Evolutionary conservation across 2,888 invertebrate species (phyloP), one percentile per base, ranked within the genome.

Genomic region (Erebia epiphron): DNA sequence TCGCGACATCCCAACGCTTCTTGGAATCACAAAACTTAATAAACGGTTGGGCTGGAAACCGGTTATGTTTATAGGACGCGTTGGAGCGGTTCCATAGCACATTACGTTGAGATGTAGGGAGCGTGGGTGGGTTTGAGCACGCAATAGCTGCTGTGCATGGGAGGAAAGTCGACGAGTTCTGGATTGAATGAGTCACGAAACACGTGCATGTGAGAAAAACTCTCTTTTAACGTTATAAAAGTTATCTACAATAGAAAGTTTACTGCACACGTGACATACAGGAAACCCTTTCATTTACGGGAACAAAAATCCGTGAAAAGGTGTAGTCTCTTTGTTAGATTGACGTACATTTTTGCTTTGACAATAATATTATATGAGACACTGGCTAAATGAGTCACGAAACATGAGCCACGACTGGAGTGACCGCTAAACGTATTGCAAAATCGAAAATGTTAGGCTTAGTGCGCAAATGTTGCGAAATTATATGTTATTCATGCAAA

Each of bases 41-140:
- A 74, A 71, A 67, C 58, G 64, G 56, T 60, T 54, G 68, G 13
- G 43, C n/a, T 62, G 50, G 69, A 26, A 77, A 77, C 77, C 69
- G 69, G 76, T 77, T 77, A 69, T 43, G 69, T 60, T 71, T 70
- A 71, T 72, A 62, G 60, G 61, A 69, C 60, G 65, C 57, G 58
- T 54, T 70, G 68, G 60, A 69, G 71, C 72, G 50, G 67, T 70
- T 72, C 41, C 77, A 74, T 70, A 66, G 73, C 71, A 71, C 56
- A 57, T 60, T 73, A 56, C 67, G 72, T 68, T 71, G 43, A 54
- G 71, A 50, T 50, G 16, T 57, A 49, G 26, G 26, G 35, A 13
- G 13, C 52, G 71, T 69, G 16, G 61, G 65, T 60, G 68, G 61
- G 58, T 41, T 50, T 46, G 54, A 70, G 54, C 67, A 57, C 43